phyloP scores from a whole-genome alignment of 2,888 invertebrate species.

The Ceraclea dissimilis region DNA sequence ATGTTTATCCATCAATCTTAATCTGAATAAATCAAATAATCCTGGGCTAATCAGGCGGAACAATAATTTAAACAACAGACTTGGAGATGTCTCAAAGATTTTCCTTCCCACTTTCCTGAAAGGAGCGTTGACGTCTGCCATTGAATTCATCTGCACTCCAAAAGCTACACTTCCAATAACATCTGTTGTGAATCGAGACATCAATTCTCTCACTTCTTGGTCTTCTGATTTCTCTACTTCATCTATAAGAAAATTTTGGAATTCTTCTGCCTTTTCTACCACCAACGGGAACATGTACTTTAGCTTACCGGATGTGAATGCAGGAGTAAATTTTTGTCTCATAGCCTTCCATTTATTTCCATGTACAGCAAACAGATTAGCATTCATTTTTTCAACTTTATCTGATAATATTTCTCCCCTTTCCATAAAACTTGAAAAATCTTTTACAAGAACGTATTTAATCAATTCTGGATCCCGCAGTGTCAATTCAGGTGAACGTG shows the following conservation, averaged over 20 bases:
- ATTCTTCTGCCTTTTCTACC: slow-evolving; percentile 30
- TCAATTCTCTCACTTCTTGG: slow-evolving; percentile 13
- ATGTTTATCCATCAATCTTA: slow-evolving; percentile 26
- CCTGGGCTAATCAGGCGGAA: slow-evolving; percentile 7
- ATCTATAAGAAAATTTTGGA: slow-evolving; percentile 28
- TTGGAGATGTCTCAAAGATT: slow-evolving; percentile 8
- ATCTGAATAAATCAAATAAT: slow-evolving; percentile 9
- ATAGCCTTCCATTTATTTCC: slow-evolving; percentile 33
- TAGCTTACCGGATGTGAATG: slow-evolving; percentile 36
- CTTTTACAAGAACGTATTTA: slow-evolving; percentile 35
- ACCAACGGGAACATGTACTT: slow-evolving; percentile 36
- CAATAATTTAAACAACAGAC: slow-evolving; percentile 10
- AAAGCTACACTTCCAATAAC: slow-evolving; percentile 29
- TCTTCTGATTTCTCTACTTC: neutral
- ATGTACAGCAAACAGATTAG: slow-evolving; percentile 34
- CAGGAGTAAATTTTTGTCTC: slow-evolving; percentile 32
- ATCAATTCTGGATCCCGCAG: slow-evolving; percentile 35
- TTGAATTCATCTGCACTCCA: slow-evolving; percentile 27
- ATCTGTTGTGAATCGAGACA: slow-evolving; percentile 19
- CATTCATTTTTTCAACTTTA: slow-evolving; percentile 29
- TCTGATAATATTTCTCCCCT: slow-evolving; percentile 33
- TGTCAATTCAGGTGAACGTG: slow-evolving; percentile 32
- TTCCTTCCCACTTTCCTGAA: slow-evolving; percentile 19
- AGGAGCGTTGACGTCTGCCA: slow-evolving; percentile 15
- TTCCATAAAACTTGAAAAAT: slow-evolving; percentile 33